Evolutionary conservation across 2,888 invertebrate genomes (phyloP).

Genomic region (Tineola bisselliella): DNA sequence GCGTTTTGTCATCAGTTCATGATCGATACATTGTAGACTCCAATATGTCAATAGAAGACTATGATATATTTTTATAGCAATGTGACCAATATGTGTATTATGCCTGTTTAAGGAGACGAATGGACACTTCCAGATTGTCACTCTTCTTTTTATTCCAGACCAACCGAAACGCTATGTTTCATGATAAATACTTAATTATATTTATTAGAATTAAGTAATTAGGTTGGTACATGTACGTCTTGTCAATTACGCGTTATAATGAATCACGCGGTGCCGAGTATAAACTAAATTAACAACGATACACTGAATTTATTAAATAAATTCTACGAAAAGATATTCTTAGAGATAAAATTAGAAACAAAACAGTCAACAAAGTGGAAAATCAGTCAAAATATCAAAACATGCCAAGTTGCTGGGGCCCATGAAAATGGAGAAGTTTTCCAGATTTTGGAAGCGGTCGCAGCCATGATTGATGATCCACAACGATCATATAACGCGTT

Average conservation of each 20-base stretch:
- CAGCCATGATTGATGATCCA: slow-evolving; percentile 7
- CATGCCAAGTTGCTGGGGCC: not conserved
- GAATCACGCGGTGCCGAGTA: not conserved
- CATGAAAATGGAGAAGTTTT: not conserved
- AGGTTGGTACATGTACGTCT: not conserved
- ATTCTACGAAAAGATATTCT: no score
- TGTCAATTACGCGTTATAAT: not conserved
- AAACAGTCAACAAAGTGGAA: not conserved
- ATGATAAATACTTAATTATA: no score
- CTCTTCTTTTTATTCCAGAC: no score
- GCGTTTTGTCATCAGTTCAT: no score
- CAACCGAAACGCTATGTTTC: no score
- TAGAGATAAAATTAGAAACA: not conserved
- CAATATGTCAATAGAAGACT: no score
- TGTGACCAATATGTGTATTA: no score
- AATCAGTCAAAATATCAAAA: not conserved
- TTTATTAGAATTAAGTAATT: not conserved
- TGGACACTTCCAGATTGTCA: no score
- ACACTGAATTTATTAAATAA: no score
- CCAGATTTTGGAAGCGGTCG: slow-evolving; percentile 2
- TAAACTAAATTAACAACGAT: not conserved
- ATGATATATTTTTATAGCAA: no score
- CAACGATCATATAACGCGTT: slow-evolving; percentile 5
- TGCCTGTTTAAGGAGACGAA: no score
- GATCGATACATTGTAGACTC: no score